Evolutionary conservation across 2,113 vertebrate species (phyloP).

Genomic region (Callocephalon fimbriatum): DNA sequence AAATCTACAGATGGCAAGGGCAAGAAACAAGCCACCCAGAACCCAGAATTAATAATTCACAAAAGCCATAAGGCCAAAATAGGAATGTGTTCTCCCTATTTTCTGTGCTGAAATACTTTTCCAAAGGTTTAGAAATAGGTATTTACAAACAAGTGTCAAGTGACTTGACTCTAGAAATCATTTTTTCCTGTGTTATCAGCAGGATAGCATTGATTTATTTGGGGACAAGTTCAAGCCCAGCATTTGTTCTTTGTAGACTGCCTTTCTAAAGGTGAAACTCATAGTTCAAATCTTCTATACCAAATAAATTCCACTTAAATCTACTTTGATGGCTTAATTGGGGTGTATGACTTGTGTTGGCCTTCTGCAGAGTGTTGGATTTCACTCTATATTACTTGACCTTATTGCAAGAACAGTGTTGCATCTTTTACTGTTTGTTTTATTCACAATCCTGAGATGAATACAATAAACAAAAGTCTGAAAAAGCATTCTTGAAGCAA

Average conservation of each 20-base stretch:
- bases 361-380: slow-evolving; percentile 24
- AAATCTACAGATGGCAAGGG: slow-evolving; percentile 19
- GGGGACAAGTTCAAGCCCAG: slow-evolving; percentile 59
- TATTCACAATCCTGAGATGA: slow-evolving; percentile 64
- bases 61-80: slow-evolving; percentile 12
- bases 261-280: slow-evolving; percentile 60
- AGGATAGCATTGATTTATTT: slow-evolving; percentile 64
- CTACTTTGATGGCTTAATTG: slow-evolving; percentile 68
- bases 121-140: slow-evolving; percentile 28
- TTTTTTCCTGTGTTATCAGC: slow-evolving; percentile 55
- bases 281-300: slow-evolving; percentile 49
- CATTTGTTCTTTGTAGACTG: slow-evolving; percentile 59
- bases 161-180: slow-evolving; percentile 7
- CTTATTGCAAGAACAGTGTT: slow-evolving; percentile 16
- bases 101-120: slow-evolving; percentile 10
- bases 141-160: slow-evolving; percentile 62
- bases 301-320: slow-evolving; percentile 60
- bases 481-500: neutral
- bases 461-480: slow-evolving; percentile 50
- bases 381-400: slow-evolving; percentile 45
- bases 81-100: slow-evolving; percentile 8
- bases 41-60: slow-evolving; percentile 36
- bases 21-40: slow-evolving; percentile 8
- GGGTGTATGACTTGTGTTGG: neutral
- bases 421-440: slow-evolving; percentile 56